Percentiles rank a stretch among this genome's conserved stretches.
Conservation (phyloP, 2,113 vertebrate species). For the Hyperopisus bebe region DNA sequence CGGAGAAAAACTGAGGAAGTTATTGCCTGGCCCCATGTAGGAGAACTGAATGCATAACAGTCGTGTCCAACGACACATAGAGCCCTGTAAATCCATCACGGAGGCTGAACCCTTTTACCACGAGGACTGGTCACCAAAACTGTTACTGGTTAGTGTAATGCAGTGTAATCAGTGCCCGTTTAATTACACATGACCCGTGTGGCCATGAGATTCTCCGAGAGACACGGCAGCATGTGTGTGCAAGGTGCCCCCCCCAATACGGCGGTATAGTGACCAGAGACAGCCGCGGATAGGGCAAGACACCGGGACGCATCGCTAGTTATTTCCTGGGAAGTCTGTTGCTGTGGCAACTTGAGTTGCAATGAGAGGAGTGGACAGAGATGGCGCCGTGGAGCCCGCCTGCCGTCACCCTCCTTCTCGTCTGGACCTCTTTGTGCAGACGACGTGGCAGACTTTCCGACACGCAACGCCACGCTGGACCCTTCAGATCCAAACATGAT, state of each 20-base stretch:
- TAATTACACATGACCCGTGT: neutral
- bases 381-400: neutral
- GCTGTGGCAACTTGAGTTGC: conserved; percentile 9
- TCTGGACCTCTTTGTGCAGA: neutral
- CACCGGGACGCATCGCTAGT: neutral
- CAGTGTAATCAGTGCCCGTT: neutral
- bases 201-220: neutral
- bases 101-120: neutral
- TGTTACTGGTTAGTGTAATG: neutral
- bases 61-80: neutral
- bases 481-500: neutral
- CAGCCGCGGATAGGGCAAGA: neutral
- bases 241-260: neutral
- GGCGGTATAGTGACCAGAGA: neutral
- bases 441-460: neutral
- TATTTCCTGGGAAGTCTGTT: neutral
- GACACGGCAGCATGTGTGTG: neutral
- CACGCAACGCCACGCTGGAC: neutral
- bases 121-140: neutral
- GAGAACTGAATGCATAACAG: too few species aligned
- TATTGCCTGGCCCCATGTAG: neutral
- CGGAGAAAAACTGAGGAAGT: neutral
- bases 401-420: neutral
- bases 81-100: neutral
- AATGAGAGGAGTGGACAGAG: neutral